Base-by-base conservation (phyloP, 2,797 vertebrate genomes). In the Tragopan temminckii region DNA sequence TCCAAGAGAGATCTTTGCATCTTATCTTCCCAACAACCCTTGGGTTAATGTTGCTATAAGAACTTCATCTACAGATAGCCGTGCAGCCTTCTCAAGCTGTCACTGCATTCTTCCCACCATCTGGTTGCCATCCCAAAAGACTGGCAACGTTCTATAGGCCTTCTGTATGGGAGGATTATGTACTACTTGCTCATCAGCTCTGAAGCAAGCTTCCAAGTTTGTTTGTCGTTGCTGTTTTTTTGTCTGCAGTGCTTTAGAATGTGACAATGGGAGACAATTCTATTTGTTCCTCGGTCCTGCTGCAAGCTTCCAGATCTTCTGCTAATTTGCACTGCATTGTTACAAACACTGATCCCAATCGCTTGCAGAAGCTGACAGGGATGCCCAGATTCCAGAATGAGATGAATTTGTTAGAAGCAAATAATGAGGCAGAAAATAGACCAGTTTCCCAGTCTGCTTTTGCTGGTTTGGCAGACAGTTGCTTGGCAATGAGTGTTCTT, bases 111-210 rank as follows among this genome's bases (percentile, higher is more conserved):
- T 84, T 42, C 82, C 75, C 75, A 59, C 83, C 85, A 94, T 91
- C 92, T 91, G 77, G 43, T 70, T 87, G 78, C 90, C 72, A 68
- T 72, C 78, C 75, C 19, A 23, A 52, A 79, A 62, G 80, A 81
- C 69, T 95, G 88, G 79, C 89, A 87, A 89, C 62, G 58, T 81
- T 67, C 93, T 85, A 8, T 19, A 59, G 66, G 57, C 67, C 20
- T 87, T 80, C 76, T 82, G 83, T 79, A 88, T 0, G 0, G 63
- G 20, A 55, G 18, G 52, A 18, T 88, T 16, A 8, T 25, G 64
- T 11, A 5, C 57, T n/a, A 10, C n/a, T 19, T 61, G 63, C 66
- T 83, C 80, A 63, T 52, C 72, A 70, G 61, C 75, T 72, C 72
- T 52, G n/a, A 81, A 68, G 18, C 14, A 80, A 69, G 86, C 46